Evolutionary conservation across 2,888 invertebrate genomes (phyloP), one percentile per base, ranked within the genome.

Genomic region (Carcina quercana): DNA sequence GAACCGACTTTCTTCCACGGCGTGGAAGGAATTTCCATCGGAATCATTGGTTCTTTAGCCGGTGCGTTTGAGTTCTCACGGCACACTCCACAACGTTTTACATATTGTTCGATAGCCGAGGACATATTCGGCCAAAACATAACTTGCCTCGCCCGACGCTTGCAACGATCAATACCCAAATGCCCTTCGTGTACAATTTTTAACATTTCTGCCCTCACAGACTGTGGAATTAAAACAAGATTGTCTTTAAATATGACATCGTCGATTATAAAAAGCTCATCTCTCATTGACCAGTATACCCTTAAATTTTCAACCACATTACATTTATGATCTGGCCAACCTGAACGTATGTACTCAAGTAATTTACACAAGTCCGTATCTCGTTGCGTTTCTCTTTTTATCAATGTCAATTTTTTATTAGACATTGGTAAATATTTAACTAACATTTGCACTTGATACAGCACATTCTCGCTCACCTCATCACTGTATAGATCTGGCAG

Each of bases 101-200:
- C 38, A 30, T 29, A 37, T 3, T 31, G 21, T 24, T 41, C 35
- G 5, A 43, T 35, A 14, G 39, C 36, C 10, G 15, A 26, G 12
- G 29, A 30, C 15, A 48, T 40, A 6, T 35, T 37, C 2, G 43
- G 46, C 48, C 44, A 47, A 25, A 41, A 44, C 15, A 43, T 25
- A 6, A 40, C 34, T 13, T 40, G 25, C 10, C 34, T 13, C 31
- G 28, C 41, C 13, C 33, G 40, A 31, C 38, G 26, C 32, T 37
- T 36, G 27, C 31, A 46, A 11, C 29, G 28, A 25, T 35, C 37
- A 14, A 30, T 37, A 26, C 26, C 29, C 28, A 13, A n/a, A 14
- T 30, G 30, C 19, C 30, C 30, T 15, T 38, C 35, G 19, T 35
- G 28, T 13, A 29, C 11, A 11, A 28, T 25, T 6, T 10, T 12